phyloP scores from a whole-genome alignment of 1,140 invertebrate species.

The Drosophila sp. region DNA sequence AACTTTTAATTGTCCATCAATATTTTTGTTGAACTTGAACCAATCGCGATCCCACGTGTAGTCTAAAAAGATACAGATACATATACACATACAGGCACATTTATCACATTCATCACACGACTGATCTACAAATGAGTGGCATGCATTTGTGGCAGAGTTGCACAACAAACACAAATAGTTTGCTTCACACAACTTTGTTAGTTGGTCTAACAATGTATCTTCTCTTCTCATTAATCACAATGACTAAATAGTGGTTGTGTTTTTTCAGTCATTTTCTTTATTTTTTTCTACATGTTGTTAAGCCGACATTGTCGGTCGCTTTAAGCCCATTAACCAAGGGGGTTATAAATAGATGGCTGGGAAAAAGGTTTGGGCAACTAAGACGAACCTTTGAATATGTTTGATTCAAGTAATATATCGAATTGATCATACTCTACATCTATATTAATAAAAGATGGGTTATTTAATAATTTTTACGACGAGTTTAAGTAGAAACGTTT shows the following conservation, averaged over 20 bases:
- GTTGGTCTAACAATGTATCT: conserved; percentile 3
- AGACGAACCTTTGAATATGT: neutral
- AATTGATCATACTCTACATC: conserved; percentile 5
- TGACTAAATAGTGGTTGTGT: conserved; percentile 66
- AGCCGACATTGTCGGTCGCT: conserved; percentile 45
- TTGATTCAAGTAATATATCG: neutral
- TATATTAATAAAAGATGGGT: neutral
- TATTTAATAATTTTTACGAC: no score
- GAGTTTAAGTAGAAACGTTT: no score
- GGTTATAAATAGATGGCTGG: conserved; percentile 49
- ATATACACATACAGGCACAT: neutral
- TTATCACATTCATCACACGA: conserved; percentile 34
- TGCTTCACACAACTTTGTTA: conserved; percentile 41
- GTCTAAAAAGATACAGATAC: neutral
- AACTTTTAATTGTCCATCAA: conserved; percentile 28
- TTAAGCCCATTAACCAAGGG: conserved; percentile 65
- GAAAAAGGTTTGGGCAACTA: conserved; percentile 17
- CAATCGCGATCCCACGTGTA: conserved; percentile 34
- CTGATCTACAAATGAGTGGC: conserved; percentile 65
- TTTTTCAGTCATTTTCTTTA: conserved; percentile 2
- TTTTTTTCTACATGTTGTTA: conserved; percentile 32
- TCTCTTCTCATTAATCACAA: conserved; percentile 70
- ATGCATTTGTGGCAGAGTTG: conserved; percentile 42
- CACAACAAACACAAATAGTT: conserved; percentile 33
- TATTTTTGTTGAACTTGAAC: conserved; percentile 65